Evolutionary conservation across 2,888 invertebrate genomes (phyloP).

Genomic region (Pecten maximus): DNA sequence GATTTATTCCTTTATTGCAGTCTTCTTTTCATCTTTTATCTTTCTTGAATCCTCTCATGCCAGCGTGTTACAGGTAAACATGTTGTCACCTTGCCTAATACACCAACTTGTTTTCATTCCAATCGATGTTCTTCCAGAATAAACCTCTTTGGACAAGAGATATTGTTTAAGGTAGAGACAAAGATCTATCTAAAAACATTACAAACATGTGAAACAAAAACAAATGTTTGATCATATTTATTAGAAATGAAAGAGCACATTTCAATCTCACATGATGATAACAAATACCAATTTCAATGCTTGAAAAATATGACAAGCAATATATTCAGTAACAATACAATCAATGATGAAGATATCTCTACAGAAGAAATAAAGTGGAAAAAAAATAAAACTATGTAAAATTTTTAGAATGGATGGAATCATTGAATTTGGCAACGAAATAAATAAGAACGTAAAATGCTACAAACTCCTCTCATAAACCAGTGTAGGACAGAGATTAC

Average conservation of each 20-base stretch:
- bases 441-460: background rate
- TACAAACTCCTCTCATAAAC: background rate
- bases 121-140: too few species aligned
- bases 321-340: background rate
- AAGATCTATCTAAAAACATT: too few species aligned
- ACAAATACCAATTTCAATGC: background rate
- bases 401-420: background rate
- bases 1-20: too few species aligned
- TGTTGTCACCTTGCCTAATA: too few species aligned
- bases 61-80: too few species aligned
- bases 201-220: background rate
- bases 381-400: background rate
- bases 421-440: conserved; percentile 18
- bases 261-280: background rate
- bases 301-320: background rate
- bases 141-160: too few species aligned
- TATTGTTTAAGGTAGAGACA: too few species aligned
- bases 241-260: conserved; percentile 7
- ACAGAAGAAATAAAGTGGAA: background rate
- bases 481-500: too few species aligned
- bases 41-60: too few species aligned
- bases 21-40: too few species aligned
- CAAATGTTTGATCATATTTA: background rate
- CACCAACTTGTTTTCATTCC: too few species aligned
- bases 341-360: background rate